Evolutionary conservation across 2,888 invertebrate genomes (phyloP).

Genomic region (Xanthia togata): DNA sequence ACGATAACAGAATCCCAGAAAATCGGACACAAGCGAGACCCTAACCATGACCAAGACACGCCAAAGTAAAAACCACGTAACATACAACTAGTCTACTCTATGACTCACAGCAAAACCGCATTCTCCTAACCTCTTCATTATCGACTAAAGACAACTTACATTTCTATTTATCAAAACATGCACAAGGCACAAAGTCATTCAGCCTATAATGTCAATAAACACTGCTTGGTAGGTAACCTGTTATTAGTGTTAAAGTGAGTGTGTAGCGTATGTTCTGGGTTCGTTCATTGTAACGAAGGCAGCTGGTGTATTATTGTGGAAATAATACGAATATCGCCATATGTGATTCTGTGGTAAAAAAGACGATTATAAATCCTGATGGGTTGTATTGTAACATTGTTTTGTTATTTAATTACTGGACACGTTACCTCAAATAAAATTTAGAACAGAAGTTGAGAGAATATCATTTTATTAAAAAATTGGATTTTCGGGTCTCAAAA

Average conservation of each 20-base stretch:
- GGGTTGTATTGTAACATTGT: background rate
- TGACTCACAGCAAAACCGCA: constrained; percentile 34
- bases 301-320: constrained; percentile 12
- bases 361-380: background rate
- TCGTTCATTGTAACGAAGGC: background rate
- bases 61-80: constrained; percentile 17
- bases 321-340: background rate
- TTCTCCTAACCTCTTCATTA: constrained; percentile 17
- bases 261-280: background rate
- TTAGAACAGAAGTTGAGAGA: background rate
- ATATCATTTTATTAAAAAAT: background rate
- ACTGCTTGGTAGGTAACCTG: background rate
- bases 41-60: constrained; percentile 22
- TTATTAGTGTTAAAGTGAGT: background rate
- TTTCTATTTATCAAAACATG: constrained; percentile 38
- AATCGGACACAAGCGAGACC: background rate
- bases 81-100: constrained; percentile 5
- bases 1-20: background rate
- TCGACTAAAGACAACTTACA: constrained; percentile 20
- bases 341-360: background rate
- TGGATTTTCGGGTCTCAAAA: background rate
- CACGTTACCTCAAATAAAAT: background rate
- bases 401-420: background rate
- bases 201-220: constrained; percentile 26
- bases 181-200: constrained; percentile 26